Conservation (phyloP, 2,797 vertebrate genomes). For the Malurus leucopterus region DNA sequence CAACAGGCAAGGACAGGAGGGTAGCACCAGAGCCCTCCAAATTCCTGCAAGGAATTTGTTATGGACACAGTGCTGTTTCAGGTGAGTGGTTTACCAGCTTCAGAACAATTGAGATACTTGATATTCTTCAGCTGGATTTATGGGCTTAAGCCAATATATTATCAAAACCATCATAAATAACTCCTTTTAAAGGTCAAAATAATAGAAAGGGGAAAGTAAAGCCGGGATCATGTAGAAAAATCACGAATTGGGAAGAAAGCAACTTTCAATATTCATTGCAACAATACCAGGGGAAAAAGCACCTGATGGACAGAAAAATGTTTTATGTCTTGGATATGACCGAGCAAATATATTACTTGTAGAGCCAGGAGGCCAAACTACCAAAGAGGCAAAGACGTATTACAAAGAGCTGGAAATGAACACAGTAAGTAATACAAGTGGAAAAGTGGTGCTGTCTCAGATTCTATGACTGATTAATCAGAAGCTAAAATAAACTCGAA, state of each 20-base stretch:
- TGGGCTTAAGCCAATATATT: neutral
- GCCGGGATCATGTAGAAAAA: neutral
- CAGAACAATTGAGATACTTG: neutral
- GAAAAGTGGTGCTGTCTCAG: neutral
- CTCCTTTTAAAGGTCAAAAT: neutral
- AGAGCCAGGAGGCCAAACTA: neutral
- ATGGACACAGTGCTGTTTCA: neutral
- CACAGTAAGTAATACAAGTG: neutral
- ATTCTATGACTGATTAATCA: neutral
- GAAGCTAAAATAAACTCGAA: slow-evolving; percentile 10
- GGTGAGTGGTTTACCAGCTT: neutral
- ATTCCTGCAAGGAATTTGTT: neutral
- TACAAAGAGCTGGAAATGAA: neutral
- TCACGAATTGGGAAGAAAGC: neutral
- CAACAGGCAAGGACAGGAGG: neutral
- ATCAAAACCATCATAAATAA: neutral
- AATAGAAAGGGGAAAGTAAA: accelerated
- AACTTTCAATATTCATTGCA: neutral
- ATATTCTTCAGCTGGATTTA: neutral
- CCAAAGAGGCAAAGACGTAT: neutral
- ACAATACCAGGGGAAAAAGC: neutral
- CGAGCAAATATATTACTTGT: neutral
- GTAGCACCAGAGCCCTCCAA: neutral
- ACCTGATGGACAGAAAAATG: neutral
- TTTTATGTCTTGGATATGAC: neutral